phyloP scores from a whole-genome alignment of 2,113 vertebrate genomes.

The Notothenia coriiceps region DNA sequence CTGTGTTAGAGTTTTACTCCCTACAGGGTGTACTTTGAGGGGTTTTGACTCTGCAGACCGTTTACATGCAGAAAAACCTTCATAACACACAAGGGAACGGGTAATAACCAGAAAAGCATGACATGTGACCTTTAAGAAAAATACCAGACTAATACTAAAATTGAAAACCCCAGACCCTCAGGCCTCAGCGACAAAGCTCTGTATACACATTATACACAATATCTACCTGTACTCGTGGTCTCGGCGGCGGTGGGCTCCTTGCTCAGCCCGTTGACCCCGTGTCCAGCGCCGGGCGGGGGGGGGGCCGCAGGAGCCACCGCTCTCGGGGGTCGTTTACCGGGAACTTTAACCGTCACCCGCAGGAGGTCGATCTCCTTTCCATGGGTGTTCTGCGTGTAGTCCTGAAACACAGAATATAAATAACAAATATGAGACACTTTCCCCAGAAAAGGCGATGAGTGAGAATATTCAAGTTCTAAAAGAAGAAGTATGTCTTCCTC shows the following conservation, averaged over 20 bases:
- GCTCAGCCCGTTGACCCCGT: slow-evolving; percentile 90
- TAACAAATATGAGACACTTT: background rate
- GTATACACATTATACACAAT: background rate
- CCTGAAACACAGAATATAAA: slow-evolving; percentile 72
- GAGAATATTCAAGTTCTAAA: background rate
- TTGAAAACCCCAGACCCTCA: background rate
- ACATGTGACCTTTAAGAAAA: background rate
- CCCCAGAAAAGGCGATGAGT: background rate
- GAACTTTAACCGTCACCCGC: slow-evolving; percentile 96
- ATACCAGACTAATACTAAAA: background rate
- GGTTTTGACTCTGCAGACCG: no score
- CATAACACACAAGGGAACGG: no score
- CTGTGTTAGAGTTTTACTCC: no score
- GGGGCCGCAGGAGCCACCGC: slow-evolving; percentile 88
- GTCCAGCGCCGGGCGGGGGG: slow-evolving; percentile 76
- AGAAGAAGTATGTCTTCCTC: background rate
- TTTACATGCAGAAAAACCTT: no score
- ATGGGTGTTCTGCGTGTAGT: slow-evolving; percentile 92
- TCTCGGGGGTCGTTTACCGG: slow-evolving; percentile 93
- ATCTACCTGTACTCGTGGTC: slow-evolving; percentile 73
- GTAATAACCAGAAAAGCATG: no score
- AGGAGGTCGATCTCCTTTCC: slow-evolving; percentile 96
- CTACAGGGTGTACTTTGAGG: no score
- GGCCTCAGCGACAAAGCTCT: background rate
- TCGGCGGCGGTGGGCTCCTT: slow-evolving; percentile 85